Evolutionary conservation across 2,797 vertebrate genomes (phyloP).

Genomic region (Iguana delicatissima): DNA sequence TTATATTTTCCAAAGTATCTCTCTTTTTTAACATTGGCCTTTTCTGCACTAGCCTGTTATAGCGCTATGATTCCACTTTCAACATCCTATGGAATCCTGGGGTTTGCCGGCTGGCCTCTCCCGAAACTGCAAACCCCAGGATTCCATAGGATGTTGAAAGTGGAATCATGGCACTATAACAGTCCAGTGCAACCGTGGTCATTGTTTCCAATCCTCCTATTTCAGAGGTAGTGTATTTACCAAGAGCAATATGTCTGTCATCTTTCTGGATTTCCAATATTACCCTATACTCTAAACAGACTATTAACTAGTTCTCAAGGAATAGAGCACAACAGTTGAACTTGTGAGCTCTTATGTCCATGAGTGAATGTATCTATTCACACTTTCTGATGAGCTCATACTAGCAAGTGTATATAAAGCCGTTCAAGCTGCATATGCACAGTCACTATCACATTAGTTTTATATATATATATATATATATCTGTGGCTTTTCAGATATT

Average conservation of each 20-base stretch:
- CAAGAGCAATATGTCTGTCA: slow-evolving; percentile 62
- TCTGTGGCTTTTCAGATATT: too few relatives aligned
- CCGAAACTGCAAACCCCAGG: too few relatives aligned
- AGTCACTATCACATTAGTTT: background rate
- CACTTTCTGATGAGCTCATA: slow-evolving; percentile 35
- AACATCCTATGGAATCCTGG: too few relatives aligned
- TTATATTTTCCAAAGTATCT: slow-evolving; percentile 40
- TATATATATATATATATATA: too few relatives aligned
- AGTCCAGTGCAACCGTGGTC: too few relatives aligned
- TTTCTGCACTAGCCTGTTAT: too few relatives aligned
- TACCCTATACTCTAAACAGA: slow-evolving; percentile 35
- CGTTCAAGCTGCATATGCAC: background rate
- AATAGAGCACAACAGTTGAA: background rate
- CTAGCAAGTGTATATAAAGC: background rate
- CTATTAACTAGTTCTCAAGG: slow-evolving; percentile 32
- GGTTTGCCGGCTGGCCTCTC: too few relatives aligned
- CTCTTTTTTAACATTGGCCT: slow-evolving; percentile 28
- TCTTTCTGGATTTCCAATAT: slow-evolving; percentile 41
- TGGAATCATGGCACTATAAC: too few relatives aligned
- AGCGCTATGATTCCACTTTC: too few relatives aligned
- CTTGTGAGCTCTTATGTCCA: background rate
- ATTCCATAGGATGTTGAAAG: too few relatives aligned
- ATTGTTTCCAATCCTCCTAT: slow-evolving; percentile 51
- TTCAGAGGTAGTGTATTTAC: slow-evolving; percentile 46
- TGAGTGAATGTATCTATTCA: background rate